Evolutionary conservation across 1,140 invertebrate species (phyloP).

Genomic region (Pseudachorutes palmiensis): DNA sequence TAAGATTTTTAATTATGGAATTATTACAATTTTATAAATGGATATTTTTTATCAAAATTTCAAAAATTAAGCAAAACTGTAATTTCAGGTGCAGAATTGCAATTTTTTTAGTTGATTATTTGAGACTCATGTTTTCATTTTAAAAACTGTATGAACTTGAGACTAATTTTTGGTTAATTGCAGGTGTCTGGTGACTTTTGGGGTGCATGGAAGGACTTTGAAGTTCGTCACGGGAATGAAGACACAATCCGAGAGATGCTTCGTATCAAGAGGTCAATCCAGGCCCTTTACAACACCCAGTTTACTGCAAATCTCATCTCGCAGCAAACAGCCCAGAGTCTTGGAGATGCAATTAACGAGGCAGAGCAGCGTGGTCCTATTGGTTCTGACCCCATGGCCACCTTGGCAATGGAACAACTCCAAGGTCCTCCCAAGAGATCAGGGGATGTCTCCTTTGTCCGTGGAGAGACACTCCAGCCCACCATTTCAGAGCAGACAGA

Average conservation of each 20-base stretch:
- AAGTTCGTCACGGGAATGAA: constrained; percentile 98
- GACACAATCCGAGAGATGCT: constrained; percentile 99
- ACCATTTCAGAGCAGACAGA: constrained; percentile 58
- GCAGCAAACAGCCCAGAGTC: constrained; percentile 30
- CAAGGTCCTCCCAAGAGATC: constrained; percentile 36
- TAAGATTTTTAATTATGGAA: no score
- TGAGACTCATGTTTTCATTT: no score
- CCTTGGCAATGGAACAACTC: not conserved
- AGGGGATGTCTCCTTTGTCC: constrained; percentile 70
- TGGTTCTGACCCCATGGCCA: constrained; percentile 2
- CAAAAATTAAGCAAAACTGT: no score
- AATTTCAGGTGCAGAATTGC: no score
- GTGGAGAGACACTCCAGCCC: constrained; percentile 73
- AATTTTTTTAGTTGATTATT: no score
- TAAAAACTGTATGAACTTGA: no score
- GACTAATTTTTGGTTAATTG: constrained; percentile 17
- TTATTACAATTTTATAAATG: no score
- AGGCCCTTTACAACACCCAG: constrained; percentile 94
- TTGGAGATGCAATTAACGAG: not conserved
- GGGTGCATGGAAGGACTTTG: constrained; percentile 99
- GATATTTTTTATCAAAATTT: no score
- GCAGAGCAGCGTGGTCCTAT: no score
- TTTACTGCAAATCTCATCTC: constrained; percentile 37
- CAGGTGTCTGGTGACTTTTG: constrained; percentile 86
- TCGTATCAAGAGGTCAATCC: constrained; percentile 91